Evolutionary conservation across 2,113 vertebrate species (phyloP), one percentile per base, ranked within the genome.

Genomic region (Micronycteris hirsuta): DNA sequence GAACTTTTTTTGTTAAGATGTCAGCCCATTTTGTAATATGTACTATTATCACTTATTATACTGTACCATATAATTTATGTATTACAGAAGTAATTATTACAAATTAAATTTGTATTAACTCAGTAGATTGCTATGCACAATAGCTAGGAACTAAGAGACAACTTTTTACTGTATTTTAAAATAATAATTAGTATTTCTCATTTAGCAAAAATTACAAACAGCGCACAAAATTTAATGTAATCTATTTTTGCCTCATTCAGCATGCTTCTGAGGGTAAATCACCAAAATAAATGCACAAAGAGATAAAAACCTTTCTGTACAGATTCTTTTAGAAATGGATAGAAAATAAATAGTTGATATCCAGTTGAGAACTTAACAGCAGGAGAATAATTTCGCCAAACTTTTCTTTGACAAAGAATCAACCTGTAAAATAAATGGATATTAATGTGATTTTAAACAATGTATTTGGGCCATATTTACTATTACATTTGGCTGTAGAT

Each of bases 61-160:
- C n/a, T 49, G 89, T 74, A 97, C 41, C 80, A 96, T 97, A 83
- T 97, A 97, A 98, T 98, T 98, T 97, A 95, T 94, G 95, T 97
- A 96, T 97, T 95, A 70, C 73, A 93, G 61, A 96, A 93, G 56
- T 93, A 96, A 98, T 97, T 97, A 95, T 97, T 97, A 93, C 7
- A 96, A 96, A 97, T 97, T 98, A 96, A 96, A 93, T 97, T 95
- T 93, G 43, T 89, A 77, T 97, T 97, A 97, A 91, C 38, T 88
- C 43, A 31, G 67, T 96, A 97, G 78, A 95, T 80, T 93, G 33
- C 90, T 97, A 45, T 58, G 52, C 41, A 76, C 47, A 94, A 56
- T 61, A 68, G n/a, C 97, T 94, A 85, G 3, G 7, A 92, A 74
- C 0, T 0, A 82, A 94, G 28, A 36, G 8, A 1, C 36, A 94